Base-by-base conservation (phyloP, 2,113 vertebrate genomes). In the Nyctibius bracteatus region DNA sequence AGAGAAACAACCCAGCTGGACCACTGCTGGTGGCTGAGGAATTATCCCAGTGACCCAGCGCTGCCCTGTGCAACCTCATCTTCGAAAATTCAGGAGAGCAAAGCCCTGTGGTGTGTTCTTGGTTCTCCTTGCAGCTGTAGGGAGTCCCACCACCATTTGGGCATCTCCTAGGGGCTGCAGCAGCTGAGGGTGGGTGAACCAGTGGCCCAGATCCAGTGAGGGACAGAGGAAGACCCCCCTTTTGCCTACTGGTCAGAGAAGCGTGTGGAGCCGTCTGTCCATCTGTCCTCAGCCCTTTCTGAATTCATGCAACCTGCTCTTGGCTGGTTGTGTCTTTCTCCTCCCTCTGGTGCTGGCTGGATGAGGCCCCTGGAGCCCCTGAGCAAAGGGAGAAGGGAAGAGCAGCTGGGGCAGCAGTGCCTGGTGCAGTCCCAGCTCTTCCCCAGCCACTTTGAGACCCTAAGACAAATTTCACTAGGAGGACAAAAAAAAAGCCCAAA, bases 321-420 rank as follows among this genome's bases (percentile, higher is more conserved):
- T 46, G 24, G 7, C 54, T 31, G 8, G 37, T 46, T 74, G 47
- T 35, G 19, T 28, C 37, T 52, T 23, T 39, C 22, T 55, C 33
- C 21, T 70, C 11, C 28, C 7, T 0, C 0, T 4, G 6, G 0
- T 22, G 10, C 27, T 10, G 19, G 27, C 46, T 81, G 70, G 25
- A 33, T 43, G 62, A 81, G 46, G n/a, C 5, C 33, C 30, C 46
- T 12, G 25, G 25, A 52, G 37, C 15, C 12, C 25, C 10, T 35
- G 33, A 37, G 58, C n/a, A 66, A n/a, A 33, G 25, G 33, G 8
- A 82, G 24, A 71, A 22, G 15, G 39, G 39, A 61, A 54, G 52
- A n/a, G 13, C n/a, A 35, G 23, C 63, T 58, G 79, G 28, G 44
- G 30, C 28, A 59, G 62, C 1, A 4, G 9, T 1, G 3, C 35